Conservation (phyloP, 2,888 invertebrate species). For the Agriopis aurantiaria region DNA sequence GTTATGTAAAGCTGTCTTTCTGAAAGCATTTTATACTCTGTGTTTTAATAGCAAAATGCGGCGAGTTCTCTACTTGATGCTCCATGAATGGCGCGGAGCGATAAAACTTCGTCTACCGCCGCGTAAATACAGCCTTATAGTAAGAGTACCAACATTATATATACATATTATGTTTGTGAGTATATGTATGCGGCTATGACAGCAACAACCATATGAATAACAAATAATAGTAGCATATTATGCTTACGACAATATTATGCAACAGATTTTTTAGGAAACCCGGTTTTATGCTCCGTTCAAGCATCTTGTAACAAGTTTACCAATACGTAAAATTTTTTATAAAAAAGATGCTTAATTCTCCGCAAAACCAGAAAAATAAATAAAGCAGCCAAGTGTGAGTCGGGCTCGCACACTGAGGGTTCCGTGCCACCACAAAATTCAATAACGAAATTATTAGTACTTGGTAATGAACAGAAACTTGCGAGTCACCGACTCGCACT, state of each 20-base stretch:
- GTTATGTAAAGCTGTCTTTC: neutral
- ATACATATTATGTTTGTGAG: neutral
- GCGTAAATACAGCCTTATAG: neutral
- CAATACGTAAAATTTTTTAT: too few species aligned
- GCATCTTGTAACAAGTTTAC: neutral
- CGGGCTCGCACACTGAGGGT: too few species aligned
- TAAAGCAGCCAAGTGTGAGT: too few species aligned
- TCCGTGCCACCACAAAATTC: too few species aligned
- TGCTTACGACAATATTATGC: conserved; percentile 1
- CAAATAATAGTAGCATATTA: neutral
- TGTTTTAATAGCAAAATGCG: neutral
- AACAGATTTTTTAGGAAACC: neutral
- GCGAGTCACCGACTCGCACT: too few species aligned
- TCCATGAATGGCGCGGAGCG: conserved; percentile 1
- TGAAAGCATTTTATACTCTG: neutral
- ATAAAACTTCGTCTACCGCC: neutral
- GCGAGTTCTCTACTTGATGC: conserved; percentile 1
- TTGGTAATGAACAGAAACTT: too few species aligned
- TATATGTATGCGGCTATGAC: neutral
- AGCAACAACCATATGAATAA: neutral
- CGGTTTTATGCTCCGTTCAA: neutral
- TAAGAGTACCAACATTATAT: neutral
- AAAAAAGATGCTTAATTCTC: too few species aligned
- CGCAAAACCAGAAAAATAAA: too few species aligned
- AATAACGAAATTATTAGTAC: too few species aligned